Base-by-base conservation (phyloP, 2,113 vertebrate genomes). In the Siniperca knerii region DNA sequence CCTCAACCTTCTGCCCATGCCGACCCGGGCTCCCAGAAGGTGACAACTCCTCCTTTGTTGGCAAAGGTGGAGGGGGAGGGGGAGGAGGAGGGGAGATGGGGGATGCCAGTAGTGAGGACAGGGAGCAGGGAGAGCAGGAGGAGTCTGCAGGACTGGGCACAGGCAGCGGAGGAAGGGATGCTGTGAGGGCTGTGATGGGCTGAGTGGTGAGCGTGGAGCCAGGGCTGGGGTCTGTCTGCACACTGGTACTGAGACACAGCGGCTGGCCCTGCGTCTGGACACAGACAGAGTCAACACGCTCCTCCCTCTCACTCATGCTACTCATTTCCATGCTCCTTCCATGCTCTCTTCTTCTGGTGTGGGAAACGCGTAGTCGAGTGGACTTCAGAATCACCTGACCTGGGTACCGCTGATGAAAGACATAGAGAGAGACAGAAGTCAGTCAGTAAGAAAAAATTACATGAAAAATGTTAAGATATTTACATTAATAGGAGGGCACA, bases 311-410 rank as follows among this genome's bases (percentile, higher is more conserved):
- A n/a, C 70, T 75, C 75, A 78, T 25, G 11, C 42, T 67, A 7
- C 76, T 77, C 54, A 58, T 72, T n/a, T 87, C 85, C 37, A 52
- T 8, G 23, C 62, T 79, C 76, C 87, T 76, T 33, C 83, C 87
- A 20, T 86, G 84, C 42, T 93, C 93, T 87, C 88, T 97, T 92
- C 96, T 97, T 89, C 96, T 96, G 44, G 92, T 81, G 55, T 96
- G 96, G 78, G 97, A 91, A 65, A 95, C 87, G 0, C 96, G 96
- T n/a, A 98, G 88, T 74, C 98, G 96, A 23, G 97, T 96, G 81
- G 98, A 99, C 93, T 99, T 99, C 67, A 99, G 96, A 81, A 97
- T 97, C 85, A 99, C 98, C 93, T 99, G 98, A 66, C 98, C 98
- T 25, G 98, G 97, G 91, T 99, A 97, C 50, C 96, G 97, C 98